A percentile compares a stretch with the other conserved stretches of the same genome.
phyloP scores from a whole-genome alignment of 2,113 vertebrate genomes.

The Rhegmatorhina hoffmannsi region DNA sequence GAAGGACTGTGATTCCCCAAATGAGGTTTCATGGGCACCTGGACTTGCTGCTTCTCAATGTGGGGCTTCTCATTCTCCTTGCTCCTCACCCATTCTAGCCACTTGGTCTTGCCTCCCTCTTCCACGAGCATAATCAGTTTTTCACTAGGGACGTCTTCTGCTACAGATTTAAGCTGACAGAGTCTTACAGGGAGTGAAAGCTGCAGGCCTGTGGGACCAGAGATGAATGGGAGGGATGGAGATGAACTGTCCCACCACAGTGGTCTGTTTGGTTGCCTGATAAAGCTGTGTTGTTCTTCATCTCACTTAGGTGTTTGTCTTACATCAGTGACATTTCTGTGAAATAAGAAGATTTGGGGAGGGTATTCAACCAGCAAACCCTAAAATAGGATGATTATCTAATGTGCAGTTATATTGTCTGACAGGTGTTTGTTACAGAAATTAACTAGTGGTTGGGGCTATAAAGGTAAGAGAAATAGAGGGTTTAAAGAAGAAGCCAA shows the following conservation, averaged over 20 bases:
- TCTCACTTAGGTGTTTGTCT: not conserved
- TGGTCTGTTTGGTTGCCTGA: not conserved
- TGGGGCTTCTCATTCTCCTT: not conserved
- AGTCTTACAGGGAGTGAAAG: rapidly evolving
- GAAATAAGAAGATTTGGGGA: not conserved
- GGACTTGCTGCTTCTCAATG: not conserved
- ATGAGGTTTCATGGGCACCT: not conserved
- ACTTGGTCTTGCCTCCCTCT: rapidly evolving
- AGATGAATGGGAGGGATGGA: not conserved
- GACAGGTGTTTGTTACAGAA: not conserved
- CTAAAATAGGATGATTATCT: not conserved
- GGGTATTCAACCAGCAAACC: not conserved
- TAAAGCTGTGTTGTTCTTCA: not conserved
- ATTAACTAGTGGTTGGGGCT: not conserved
- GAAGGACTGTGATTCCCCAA: rapidly evolving
- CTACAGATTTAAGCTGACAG: not conserved
- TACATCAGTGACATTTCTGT: not conserved
- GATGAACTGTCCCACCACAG: not conserved
- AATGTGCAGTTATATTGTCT: not conserved
- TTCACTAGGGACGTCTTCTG: not conserved
- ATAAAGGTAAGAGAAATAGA: not conserved
- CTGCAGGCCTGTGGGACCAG: not conserved
- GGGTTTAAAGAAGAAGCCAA: not conserved
- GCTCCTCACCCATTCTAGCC: not conserved
- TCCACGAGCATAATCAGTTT: not conserved